Conservation (phyloP, 2,888 invertebrate species). For the Oxystoma pomonae region DNA sequence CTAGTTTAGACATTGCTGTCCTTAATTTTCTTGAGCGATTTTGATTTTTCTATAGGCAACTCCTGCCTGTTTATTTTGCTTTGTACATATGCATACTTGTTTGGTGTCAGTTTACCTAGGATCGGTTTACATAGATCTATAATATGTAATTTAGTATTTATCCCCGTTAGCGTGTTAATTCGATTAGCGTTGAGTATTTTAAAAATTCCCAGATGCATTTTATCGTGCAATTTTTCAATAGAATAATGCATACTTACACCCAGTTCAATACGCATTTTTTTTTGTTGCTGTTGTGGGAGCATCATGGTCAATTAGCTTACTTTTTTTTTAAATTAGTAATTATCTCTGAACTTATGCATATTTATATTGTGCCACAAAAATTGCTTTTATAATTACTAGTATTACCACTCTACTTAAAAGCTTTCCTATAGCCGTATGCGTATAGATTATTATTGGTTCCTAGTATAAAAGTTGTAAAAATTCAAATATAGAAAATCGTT, state of each 20-base stretch:
- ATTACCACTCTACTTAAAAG: no score
- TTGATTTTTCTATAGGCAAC: neutral
- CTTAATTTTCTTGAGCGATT: no score
- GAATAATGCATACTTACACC: neutral
- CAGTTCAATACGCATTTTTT: neutral
- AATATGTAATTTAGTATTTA: constrained; percentile 2
- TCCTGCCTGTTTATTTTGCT: neutral
- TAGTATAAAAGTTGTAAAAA: no score
- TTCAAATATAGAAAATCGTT: no score
- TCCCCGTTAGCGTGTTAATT: constrained; percentile 2
- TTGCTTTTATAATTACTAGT: neutral
- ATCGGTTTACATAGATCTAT: constrained; percentile 5
- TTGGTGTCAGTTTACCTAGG: neutral
- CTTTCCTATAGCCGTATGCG: no score
- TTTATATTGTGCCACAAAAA: no score
- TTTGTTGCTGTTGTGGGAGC: neutral
- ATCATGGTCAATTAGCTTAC: neutral
- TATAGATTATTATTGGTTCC: no score
- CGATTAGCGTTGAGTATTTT: neutral
- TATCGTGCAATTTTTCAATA: neutral
- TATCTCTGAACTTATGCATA: neutral
- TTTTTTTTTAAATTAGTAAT: neutral
- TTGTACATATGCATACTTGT: no score
- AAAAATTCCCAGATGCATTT: neutral
- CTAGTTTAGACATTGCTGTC: no score